Base-by-base conservation (phyloP, 2,113 vertebrate species). In the Colossoma macropomum region DNA sequence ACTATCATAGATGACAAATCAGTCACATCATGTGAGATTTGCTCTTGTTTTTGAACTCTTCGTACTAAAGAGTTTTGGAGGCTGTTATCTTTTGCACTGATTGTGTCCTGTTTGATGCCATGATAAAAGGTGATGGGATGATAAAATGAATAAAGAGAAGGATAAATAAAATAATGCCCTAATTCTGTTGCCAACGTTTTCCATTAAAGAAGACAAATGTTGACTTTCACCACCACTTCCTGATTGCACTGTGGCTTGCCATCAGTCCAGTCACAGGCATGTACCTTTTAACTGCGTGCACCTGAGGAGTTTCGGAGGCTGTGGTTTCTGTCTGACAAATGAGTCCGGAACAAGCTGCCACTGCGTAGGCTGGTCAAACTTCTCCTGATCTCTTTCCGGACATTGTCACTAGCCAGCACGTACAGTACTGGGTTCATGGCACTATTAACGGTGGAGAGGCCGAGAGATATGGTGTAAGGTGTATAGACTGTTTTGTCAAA, bases 341-440 rank as follows among this genome's bases (percentile, higher is more conserved):
- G 88, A 0, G 4, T 52, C 23, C 63, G 54, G 19, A 0, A 56
- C 23, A 83, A 13, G 7, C 88, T 69, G 66, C 89, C 84, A 52
- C 50, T 13, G 41, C 86, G 88, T 86, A 90, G 86, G 21, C 69
- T 83, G 41, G 17, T 84, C 48, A 91, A 65, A 78, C 38, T 68
- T 1, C 74, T 87, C 0, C 7, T 84, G 38, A 92, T 82, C 23
- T 95, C 93, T 27, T 90, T 91, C 65, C 92, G 87, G n/a, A 93
- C 87, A 0, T 90, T 93, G 84, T 94, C 93, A 3, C 91, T 94
- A 73, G 87, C 86, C 3, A 98, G 90, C 76, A 99, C 98, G 84
- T 97, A 99, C 95, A 99, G 97, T 82, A 97, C 91, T 0, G 97
- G 97, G 88, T 99, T 97, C 88, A 98, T 90, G 65, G 97, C 98